These are phyloP conservation scores for Takifugu flavidus DNA, from an alignment of 2,113 vertebrate genomes.

Conservation along the genomic window DNA sequence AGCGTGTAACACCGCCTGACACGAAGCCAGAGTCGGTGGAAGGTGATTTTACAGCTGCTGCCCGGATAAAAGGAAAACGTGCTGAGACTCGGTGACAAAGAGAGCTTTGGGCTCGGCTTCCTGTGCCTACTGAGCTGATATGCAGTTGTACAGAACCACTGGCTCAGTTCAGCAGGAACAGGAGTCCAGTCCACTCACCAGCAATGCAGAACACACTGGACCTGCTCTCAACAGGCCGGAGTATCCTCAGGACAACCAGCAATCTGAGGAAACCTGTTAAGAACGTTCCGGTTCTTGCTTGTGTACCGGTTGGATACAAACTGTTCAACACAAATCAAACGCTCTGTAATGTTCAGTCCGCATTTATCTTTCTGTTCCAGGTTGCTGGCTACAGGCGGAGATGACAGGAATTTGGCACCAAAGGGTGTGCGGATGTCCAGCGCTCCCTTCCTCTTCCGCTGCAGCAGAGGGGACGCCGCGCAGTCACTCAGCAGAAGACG, in stretches of 20 bases:
- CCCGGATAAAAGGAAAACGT: not conserved
- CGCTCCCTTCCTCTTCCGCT: constrained; percentile 25
- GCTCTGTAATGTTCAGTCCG: constrained; percentile 17
- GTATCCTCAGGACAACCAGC: not conserved
- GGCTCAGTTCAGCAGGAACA: constrained; percentile 99
- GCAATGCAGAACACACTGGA: constrained; percentile 21
- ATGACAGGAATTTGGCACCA: constrained; percentile 28
- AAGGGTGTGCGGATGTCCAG: constrained; percentile 4
- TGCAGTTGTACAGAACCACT: constrained; percentile 96
- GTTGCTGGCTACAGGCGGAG: constrained; percentile 24
- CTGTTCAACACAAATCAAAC: constrained; percentile 7
- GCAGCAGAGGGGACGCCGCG: constrained; percentile 6
- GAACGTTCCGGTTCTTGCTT: not conserved
- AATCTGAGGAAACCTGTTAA: not conserved
- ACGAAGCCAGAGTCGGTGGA: constrained; percentile 9
- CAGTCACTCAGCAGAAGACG: constrained; percentile 31
- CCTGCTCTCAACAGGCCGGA: not conserved
- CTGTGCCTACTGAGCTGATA: constrained; percentile 99
- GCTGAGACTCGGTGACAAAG: not conserved
- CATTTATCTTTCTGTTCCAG: constrained; percentile 38
- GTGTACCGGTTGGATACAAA: not conserved
- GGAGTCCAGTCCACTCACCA: constrained; percentile 89
- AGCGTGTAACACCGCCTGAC: constrained; percentile 16
- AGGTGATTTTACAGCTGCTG: constrained; percentile 10
- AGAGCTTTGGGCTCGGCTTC: constrained; percentile 84